A percentile compares a stretch with the other conserved stretches of the same genome.
These are phyloP conservation scores for Myripristis murdjan DNA, from an alignment of 2,797 vertebrate genomes.

Conservation along the genomic window DNA sequence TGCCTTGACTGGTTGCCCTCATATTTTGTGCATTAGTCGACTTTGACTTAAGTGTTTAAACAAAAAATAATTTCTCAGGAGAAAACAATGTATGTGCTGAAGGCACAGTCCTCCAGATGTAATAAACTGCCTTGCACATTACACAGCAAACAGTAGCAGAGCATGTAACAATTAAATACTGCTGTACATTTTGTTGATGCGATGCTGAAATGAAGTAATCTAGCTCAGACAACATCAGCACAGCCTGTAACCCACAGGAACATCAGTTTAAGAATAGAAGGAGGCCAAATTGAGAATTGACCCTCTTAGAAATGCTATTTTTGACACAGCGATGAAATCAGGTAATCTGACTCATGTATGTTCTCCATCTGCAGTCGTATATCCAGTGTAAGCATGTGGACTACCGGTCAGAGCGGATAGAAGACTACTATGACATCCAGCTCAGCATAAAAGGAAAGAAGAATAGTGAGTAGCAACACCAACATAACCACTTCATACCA, in stretches of 20 bases:
- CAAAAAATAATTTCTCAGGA: too few relatives aligned
- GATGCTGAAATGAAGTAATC: conserved; percentile 1
- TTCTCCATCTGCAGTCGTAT: conserved; percentile 89
- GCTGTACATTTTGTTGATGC: neutral
- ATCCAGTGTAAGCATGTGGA: conserved; percentile 99
- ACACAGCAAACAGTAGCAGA: too few relatives aligned
- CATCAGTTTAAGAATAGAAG: conserved; percentile 49
- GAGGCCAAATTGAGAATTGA: conserved; percentile 36
- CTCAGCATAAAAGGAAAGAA: conserved; percentile 99
- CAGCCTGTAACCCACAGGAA: conserved; percentile 22
- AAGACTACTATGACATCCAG: conserved; percentile 99
- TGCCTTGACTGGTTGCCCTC: neutral
- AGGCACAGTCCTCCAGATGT: too few relatives aligned
- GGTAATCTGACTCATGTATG: conserved; percentile 19
- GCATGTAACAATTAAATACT: neutral
- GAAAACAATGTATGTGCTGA: neutral
- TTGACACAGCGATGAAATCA: conserved; percentile 6
- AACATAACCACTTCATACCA: neutral
- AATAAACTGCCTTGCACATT: too few relatives aligned
- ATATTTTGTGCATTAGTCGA: neutral
- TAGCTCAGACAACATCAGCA: neutral
- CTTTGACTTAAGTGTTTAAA: too few relatives aligned
- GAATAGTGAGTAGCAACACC: conserved; percentile 92
- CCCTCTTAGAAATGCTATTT: conserved; percentile 30
- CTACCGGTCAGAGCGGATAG: conserved; percentile 98